These are phyloP conservation scores for Nomada ruficornis DNA, from an alignment of 2,888 invertebrate genomes.

Conservation along the genomic window DNA sequence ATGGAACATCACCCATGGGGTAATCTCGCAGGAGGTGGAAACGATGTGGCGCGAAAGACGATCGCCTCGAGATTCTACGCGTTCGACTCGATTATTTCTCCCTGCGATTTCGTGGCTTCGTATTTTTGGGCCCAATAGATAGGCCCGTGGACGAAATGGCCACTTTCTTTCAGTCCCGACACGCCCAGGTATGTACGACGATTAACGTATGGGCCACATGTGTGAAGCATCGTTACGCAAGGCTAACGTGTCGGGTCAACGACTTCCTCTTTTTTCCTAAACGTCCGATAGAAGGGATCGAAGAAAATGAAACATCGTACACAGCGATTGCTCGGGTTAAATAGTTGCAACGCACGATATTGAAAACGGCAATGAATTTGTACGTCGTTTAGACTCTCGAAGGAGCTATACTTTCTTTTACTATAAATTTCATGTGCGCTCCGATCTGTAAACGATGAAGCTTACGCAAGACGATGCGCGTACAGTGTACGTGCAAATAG, in stretches of 20 bases:
- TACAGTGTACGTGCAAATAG: neutral
- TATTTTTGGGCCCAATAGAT: neutral
- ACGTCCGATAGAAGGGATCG: neutral
- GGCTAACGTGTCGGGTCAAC: conserved; percentile 58
- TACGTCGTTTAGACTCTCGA: too few relatives aligned
- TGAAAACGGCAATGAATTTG: too few relatives aligned
- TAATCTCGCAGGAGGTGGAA: neutral
- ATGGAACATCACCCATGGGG: neutral
- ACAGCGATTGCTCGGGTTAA: conserved; percentile 33
- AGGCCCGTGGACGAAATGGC: neutral
- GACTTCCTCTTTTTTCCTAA: conserved; percentile 44
- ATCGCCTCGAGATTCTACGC: neutral
- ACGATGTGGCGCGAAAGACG: neutral
- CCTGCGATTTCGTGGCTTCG: neutral
- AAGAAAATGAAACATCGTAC: neutral
- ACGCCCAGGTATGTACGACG: conserved; percentile 11
- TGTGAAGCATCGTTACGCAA: conserved; percentile 64
- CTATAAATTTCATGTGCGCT: too few relatives aligned
- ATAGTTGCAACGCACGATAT: conserved; percentile 5
- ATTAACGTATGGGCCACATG: conserved; percentile 56
- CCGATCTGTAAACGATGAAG: conserved; percentile 15
- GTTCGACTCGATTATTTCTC: neutral
- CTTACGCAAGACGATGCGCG: conserved; percentile 24
- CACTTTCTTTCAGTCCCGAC: neutral
- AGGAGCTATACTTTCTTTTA: neutral